Percentiles rank a stretch among this genome's conserved stretches.
phyloP scores from a whole-genome alignment of 2,797 vertebrate genomes.

The Choloepus didactylus region DNA sequence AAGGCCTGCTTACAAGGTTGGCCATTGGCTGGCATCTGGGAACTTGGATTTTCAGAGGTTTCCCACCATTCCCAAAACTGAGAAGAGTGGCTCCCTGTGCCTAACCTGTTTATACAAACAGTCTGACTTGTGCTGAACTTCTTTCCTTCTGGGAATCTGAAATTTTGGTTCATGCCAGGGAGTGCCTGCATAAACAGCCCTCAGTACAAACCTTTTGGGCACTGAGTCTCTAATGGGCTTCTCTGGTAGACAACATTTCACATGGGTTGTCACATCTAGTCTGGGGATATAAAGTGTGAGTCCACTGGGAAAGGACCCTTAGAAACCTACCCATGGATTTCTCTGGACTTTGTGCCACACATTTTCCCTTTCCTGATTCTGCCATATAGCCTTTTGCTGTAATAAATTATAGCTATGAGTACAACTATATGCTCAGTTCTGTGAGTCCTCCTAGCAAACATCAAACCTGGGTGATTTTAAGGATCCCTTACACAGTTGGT shows the following conservation, averaged over 20 bases:
- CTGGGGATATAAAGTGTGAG: not conserved
- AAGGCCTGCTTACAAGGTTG: not conserved
- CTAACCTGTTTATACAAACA: not conserved
- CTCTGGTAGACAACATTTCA: not conserved
- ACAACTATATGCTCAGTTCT: not conserved
- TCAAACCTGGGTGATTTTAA: not conserved
- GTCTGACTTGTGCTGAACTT: not conserved
- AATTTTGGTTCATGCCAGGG: not conserved
- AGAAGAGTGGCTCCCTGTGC: not conserved
- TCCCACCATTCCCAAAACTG: too few species aligned
- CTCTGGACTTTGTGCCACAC: not conserved
- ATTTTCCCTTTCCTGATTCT: not conserved
- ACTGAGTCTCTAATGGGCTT: not conserved
- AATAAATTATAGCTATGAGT: not conserved
- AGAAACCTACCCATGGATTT: not conserved
- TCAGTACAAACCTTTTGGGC: not conserved
- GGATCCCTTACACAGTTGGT: not conserved
- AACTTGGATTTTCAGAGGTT: not conserved
- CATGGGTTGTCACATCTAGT: not conserved
- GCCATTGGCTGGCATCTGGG: too few species aligned
- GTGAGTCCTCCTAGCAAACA: not conserved
- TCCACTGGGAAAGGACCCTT: not conserved
- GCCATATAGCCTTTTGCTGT: not conserved
- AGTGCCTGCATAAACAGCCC: not conserved
- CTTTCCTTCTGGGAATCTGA: not conserved